phyloP scores from a whole-genome alignment of 2,797 vertebrate genomes.

The Sebastes nivosus region DNA sequence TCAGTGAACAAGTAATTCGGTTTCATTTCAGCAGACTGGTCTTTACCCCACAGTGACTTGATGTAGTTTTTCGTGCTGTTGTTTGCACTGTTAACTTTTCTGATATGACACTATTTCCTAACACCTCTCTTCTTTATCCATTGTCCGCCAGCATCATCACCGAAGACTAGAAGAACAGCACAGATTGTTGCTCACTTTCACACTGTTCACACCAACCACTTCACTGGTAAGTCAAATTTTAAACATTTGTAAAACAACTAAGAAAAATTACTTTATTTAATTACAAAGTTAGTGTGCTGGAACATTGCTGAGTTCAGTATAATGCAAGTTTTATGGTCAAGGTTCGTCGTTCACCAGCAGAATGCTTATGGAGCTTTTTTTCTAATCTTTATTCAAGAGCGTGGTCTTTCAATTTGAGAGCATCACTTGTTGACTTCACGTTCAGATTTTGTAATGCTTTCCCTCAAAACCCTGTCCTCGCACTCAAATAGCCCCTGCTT shows the following conservation, averaged over 20 bases:
- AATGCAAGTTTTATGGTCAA: neutral
- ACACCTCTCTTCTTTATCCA: constrained; percentile 1
- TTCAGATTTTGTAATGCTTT: too few relatives aligned
- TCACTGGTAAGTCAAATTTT: neutral
- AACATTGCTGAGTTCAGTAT: neutral
- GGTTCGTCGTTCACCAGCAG: neutral
- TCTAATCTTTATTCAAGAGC: too few relatives aligned
- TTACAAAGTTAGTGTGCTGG: neutral
- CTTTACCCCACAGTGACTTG: neutral
- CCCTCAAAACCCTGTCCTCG: too few relatives aligned
- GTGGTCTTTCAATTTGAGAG: too few relatives aligned
- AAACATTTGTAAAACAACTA: neutral
- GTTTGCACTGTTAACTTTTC: neutral
- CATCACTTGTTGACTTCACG: too few relatives aligned
- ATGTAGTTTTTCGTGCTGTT: neutral
- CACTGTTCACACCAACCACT: constrained; percentile 5
- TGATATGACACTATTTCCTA: neutral
- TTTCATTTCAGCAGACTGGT: constrained; percentile 23
- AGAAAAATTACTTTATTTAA: neutral
- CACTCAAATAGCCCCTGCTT: too few relatives aligned
- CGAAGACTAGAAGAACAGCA: neutral
- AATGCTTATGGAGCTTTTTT: too few relatives aligned
- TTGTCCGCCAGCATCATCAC: neutral
- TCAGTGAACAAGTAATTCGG: constrained; percentile 39
- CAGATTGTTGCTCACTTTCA: constrained; percentile 22